Base-by-base conservation (phyloP, 2,797 vertebrate genomes). In the Synanceia verrucosa region DNA sequence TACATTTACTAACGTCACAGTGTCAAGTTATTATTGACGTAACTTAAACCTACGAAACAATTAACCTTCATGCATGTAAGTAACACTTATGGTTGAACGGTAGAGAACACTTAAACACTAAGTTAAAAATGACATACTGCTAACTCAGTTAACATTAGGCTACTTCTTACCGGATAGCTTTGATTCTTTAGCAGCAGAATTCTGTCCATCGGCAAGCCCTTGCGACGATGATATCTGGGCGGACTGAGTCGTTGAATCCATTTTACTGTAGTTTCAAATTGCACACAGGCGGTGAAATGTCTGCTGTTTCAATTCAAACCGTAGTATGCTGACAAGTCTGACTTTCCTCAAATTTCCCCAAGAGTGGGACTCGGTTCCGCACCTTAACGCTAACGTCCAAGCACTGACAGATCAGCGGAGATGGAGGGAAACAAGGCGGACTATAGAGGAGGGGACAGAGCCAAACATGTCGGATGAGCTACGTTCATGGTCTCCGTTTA, bases 141-240 rank as follows among this genome's bases (percentile, higher is more conserved):
- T 69, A 19, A 14, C 39, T 19, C 26, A 37, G 19, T n/a, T 8
- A 6, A 19, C 18, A 14, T 33, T 2, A 16, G 0, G n/a, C 7
- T 11, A 4, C 57, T 56, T 85, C 94, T 94, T 94, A 95, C 94
- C 94, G 29, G 93, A 91, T n/a, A 90, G 81, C 87, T 93, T 94
- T 18, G 92, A 90, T 58, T 95, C 94, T 93, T 93, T 94, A 81
- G 86, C 71, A 81, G 91, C 81, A 58, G 93, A 85, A 82, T 90
- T 93, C 4, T 93, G 93, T 84, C 92, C 94, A 83, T 95, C 94
- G 60, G 86, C 90, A 29, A 93, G 66, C 39, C 94, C 94, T 62
- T 94, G 91, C 73, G 94, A 95, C 89, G 94, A 95, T 7, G 94
- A 93, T 79, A 95, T 94, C 89, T 94, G 93, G 82, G 93, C 74